Percentiles rank a stretch among this genome's conserved stretches.
Evolutionary conservation across 2,888 invertebrate species (phyloP).

Genomic region (Nezara viridula): DNA sequence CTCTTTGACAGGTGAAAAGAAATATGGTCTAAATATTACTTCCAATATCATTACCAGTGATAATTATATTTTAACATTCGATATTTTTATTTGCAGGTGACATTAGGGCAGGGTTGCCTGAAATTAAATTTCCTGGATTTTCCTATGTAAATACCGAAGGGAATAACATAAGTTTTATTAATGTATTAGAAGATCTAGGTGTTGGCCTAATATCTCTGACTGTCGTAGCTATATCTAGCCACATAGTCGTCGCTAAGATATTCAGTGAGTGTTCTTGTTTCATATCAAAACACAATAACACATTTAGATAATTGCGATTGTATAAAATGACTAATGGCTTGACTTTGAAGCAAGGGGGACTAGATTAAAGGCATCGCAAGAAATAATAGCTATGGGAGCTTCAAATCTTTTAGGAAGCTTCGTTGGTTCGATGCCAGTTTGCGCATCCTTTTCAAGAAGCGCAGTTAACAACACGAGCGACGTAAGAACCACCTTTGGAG

Average conservation of each 20-base stretch:
- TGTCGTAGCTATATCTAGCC: conserved; percentile 48
- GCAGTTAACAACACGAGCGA: conserved; percentile 55
- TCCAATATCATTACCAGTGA: not conserved
- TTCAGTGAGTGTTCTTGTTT: conserved; percentile 45
- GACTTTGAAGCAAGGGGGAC: conserved; percentile 54
- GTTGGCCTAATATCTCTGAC: conserved; percentile 50
- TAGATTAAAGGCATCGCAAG: conserved; percentile 51
- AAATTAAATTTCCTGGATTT: conserved; percentile 29
- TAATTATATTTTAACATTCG: not conserved
- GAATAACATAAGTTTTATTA: not conserved
- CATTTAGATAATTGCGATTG: not conserved
- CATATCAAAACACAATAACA: not conserved
- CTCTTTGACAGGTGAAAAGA: conserved; percentile 49
- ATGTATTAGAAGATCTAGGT: conserved; percentile 17
- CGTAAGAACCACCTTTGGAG: conserved; percentile 53
- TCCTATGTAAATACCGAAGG: not conserved
- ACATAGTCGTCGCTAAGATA: conserved; percentile 53
- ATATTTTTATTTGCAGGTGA: conserved; percentile 33
- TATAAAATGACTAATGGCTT: not conserved
- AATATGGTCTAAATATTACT: not conserved
- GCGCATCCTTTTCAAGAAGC: conserved; percentile 55
- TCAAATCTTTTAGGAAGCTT: conserved; percentile 53
- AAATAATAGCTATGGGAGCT: conserved; percentile 50
- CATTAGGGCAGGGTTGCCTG: conserved; percentile 53
- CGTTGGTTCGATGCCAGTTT: conserved; percentile 56